Percentiles rank a stretch among this genome's conserved stretches.
phyloP scores from a whole-genome alignment of 2,113 vertebrate species.

The Campylomormyrus numenius region DNA sequence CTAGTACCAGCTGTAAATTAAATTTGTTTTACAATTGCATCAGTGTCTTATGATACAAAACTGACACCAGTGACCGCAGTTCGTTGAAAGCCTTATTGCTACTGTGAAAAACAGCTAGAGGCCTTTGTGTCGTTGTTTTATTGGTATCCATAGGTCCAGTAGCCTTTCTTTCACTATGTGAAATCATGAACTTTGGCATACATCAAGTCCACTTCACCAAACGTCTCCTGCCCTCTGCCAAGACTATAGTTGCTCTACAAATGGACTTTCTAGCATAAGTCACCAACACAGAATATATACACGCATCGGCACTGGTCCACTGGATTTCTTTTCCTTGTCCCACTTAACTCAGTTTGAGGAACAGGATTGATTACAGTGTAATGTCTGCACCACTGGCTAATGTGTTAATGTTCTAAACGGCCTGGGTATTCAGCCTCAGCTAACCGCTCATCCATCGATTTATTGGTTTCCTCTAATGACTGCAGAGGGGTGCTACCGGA shows the following conservation, averaged over 20 bases:
- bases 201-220: background rate
- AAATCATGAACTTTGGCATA: background rate
- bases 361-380: slow-evolving; percentile 61
- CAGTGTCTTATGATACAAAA: background rate
- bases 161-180: background rate
- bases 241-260: background rate
- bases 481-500: slow-evolving; percentile 23
- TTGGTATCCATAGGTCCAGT: background rate
- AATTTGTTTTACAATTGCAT: background rate
- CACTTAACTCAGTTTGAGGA: slow-evolving; percentile 53
- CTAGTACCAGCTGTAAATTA: background rate
- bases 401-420: slow-evolving; percentile 49
- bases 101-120: background rate
- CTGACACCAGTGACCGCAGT: background rate
- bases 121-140: background rate
- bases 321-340: background rate
- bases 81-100: background rate
- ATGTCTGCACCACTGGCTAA: slow-evolving; percentile 53
- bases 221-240: background rate
- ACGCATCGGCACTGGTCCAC: background rate
- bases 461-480: slow-evolving; percentile 54
- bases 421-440: slow-evolving; percentile 48
- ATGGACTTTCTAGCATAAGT: background rate
- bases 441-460: slow-evolving; percentile 58
- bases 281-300: background rate